Percentiles rank a stretch among this genome's conserved stretches.
Evolutionary conservation across 2,888 invertebrate species (phyloP).

Genomic region (Drosophila sordidula): DNA sequence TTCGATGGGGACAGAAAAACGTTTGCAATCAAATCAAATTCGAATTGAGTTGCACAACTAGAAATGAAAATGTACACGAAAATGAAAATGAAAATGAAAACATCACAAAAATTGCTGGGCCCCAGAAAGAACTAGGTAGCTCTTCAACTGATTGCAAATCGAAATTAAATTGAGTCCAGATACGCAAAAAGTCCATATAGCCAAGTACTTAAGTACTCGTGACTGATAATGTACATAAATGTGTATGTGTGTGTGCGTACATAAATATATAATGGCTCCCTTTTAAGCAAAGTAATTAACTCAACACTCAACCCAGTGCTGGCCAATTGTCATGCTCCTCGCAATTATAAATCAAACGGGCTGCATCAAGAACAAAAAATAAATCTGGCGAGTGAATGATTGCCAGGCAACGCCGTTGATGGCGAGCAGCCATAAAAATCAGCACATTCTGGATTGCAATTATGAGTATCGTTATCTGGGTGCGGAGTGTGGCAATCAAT

Average conservation of each 20-base stretch:
- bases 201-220: conserved; percentile 6
- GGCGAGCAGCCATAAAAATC: conserved; percentile 57
- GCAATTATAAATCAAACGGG: conserved; percentile 40
- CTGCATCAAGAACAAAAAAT: conserved; percentile 29
- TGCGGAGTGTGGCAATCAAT: conserved; percentile 38
- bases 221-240: conserved; percentile 4
- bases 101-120: conserved; percentile 42
- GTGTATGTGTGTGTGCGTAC: neutral
- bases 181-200: conserved; percentile 26
- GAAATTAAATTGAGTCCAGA: conserved; percentile 54
- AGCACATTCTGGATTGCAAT: conserved; percentile 68
- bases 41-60: conserved; percentile 69
- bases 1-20: conserved; percentile 29
- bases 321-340: conserved; percentile 15
- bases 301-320: conserved; percentile 16
- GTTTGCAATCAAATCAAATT: conserved; percentile 74
- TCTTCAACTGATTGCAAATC: conserved; percentile 67
- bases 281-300: conserved; percentile 58
- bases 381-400: conserved; percentile 47
- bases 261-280: conserved; percentile 9
- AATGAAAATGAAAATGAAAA: conserved; percentile 54
- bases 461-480: conserved; percentile 53
- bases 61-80: conserved; percentile 44
- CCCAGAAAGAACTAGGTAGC: conserved; percentile 29
- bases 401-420: conserved; percentile 17